Evolutionary conservation across 2,888 invertebrate genomes (phyloP), one percentile per base, ranked within the genome.

Genomic region (Thysanoteuthis rhombus): DNA sequence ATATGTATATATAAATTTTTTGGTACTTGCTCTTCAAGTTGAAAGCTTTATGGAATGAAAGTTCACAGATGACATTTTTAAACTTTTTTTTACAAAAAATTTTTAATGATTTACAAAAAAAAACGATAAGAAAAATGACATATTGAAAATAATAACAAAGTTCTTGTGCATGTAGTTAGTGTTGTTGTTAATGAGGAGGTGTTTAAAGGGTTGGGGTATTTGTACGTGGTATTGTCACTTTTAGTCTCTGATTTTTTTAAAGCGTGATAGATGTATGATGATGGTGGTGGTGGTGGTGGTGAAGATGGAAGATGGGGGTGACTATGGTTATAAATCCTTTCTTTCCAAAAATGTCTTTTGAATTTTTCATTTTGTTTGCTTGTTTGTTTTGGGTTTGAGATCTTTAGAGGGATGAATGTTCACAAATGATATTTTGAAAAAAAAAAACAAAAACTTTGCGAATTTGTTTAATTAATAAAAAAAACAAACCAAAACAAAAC

Each of bases 11-110:
- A 75, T 75, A 75, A 10, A 36, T 75, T n/a, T 75, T 75, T 75
- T 75, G n/a, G 75, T 75, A n/a, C 75, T 75, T 75, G 75, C 75
- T 75, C n/a, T 75, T 75, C n/a, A 75, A 75, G n/a, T n/a, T 75
- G n/a, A 75, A 75, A 75, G 75, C 75, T 75, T n/a, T 75, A 75
- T n/a, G 75, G n/a, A 75, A 75, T 75, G 75, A 75, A 75, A n/a
- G 75, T 75, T 75, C n/a, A 75, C 75, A 75, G 75, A 75, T 75
- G 75, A 75, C 75, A 75, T 75, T 75, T 58, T 58, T 58, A 10
- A 32, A 8, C 25, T 32, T 32, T 75, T 75, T 75, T 75, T 75
- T n/a, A 36, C n/a, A n/a, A 75, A 75, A 75, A 75, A n/a, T 36
- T n/a, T 75, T 75, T 75, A 36, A 75, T 36, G n/a, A 36, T 36